Percentiles rank a stretch among this genome's conserved stretches.
phyloP scores from a whole-genome alignment of 1,140 invertebrate genomes.

The Drosophila bocqueti region DNA sequence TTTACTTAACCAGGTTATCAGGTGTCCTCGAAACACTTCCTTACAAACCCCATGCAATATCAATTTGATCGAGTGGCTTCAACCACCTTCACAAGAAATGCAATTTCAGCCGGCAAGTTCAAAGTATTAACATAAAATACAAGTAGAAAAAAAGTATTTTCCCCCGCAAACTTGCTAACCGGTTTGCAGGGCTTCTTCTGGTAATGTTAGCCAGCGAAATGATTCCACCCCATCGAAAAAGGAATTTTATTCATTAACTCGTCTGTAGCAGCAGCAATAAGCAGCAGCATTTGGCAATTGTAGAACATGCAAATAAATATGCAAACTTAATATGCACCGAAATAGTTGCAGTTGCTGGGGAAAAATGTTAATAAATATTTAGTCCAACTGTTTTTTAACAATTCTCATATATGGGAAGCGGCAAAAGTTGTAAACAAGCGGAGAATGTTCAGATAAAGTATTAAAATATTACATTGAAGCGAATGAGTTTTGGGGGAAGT shows the following conservation, averaged over 20 bases:
- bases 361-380: constrained; percentile 75
- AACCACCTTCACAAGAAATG: constrained; percentile 34
- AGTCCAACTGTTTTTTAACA: constrained; percentile 62
- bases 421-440: constrained; percentile 65
- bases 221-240: constrained; percentile 20
- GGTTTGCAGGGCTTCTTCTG: constrained; percentile 29
- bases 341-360: constrained; percentile 31
- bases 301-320: constrained; percentile 44
- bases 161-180: constrained; percentile 6
- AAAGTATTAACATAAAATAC: constrained; percentile 25
- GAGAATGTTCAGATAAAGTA: constrained; percentile 60
- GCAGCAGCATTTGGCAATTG: constrained; percentile 29
- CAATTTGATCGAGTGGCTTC: constrained; percentile 13
- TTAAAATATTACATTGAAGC: constrained; percentile 59
- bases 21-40: constrained; percentile 10
- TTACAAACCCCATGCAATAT: constrained; percentile 1
- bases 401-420: constrained; percentile 53
- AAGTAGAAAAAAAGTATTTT: constrained; percentile 1
- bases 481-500: background rate
- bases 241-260: constrained; percentile 51
- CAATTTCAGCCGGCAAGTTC: constrained; percentile 40
- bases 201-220: constrained; percentile 10
- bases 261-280: background rate
- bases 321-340: constrained; percentile 40
- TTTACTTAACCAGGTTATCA: constrained; percentile 8